phyloP scores from a whole-genome alignment of 2,113 vertebrate species.

The Odobenus rosmarus region DNA sequence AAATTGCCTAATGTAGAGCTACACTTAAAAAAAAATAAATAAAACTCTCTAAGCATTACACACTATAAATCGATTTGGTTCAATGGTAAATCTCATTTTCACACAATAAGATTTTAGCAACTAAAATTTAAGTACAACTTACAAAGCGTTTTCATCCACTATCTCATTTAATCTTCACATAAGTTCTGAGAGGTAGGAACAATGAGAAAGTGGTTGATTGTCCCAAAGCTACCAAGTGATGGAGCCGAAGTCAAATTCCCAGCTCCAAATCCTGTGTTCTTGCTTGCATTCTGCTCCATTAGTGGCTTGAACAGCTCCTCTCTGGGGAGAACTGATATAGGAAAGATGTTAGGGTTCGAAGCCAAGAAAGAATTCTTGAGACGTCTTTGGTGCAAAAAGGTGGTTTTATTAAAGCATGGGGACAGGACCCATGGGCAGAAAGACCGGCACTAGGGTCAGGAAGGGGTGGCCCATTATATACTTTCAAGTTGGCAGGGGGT shows the following conservation, averaged over 20 bases:
- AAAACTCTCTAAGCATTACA: background rate
- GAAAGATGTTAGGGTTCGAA: background rate
- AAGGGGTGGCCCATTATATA: background rate
- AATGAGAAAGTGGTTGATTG: background rate
- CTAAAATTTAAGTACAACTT: background rate
- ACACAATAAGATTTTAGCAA: background rate
- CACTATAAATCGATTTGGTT: background rate
- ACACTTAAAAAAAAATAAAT: background rate
- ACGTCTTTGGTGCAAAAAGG: background rate
- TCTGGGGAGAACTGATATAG: background rate
- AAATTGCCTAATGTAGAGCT: background rate
- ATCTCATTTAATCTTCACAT: background rate
- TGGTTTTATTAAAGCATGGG: no score
- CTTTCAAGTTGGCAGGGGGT: background rate
- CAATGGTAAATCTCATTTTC: conserved; percentile 18
- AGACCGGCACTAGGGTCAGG: no score
- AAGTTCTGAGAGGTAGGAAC: background rate
- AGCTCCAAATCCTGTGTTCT: background rate
- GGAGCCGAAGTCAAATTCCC: background rate
- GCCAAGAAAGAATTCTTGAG: background rate
- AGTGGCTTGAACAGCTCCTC: background rate
- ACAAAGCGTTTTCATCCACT: background rate
- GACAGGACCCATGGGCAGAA: no score
- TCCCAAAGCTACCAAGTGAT: background rate
- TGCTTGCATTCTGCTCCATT: background rate